phyloP scores from a whole-genome alignment of 2,888 invertebrate genomes.

The Magallana nippona region DNA sequence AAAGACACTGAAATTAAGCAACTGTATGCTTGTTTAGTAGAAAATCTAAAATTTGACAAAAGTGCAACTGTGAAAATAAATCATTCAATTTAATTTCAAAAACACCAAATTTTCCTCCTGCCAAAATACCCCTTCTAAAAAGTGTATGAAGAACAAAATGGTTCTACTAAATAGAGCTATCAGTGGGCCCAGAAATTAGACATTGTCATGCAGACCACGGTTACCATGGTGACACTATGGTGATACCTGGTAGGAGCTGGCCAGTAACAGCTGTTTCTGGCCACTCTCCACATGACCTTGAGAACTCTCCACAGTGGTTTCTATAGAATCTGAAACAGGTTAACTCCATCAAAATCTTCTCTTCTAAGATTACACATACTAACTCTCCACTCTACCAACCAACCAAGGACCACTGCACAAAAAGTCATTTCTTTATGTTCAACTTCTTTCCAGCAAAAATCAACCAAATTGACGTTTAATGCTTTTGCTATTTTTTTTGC shows the following conservation, averaged over 20 bases:
- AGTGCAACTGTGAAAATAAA: neutral
- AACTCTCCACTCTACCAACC: neutral
- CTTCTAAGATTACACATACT: too few species aligned
- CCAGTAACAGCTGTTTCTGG: constrained; percentile 80
- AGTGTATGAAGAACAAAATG: neutral
- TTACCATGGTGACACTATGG: constrained; percentile 29
- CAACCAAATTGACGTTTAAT: neutral
- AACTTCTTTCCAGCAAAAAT: neutral
- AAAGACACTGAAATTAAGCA: too few species aligned
- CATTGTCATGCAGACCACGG: constrained; percentile 44
- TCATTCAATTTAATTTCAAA: neutral
- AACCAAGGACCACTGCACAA: too few species aligned
- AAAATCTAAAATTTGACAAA: too few species aligned
- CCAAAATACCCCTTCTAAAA: too few species aligned
- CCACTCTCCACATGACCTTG: constrained; percentile 87
- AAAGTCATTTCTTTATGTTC: too few species aligned
- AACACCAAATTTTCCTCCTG: too few species aligned
- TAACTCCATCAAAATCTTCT: neutral
- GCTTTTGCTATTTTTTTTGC: neutral
- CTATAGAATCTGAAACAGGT: constrained; percentile 85
- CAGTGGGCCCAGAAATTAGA: neutral
- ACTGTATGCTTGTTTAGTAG: too few species aligned
- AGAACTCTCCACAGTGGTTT: constrained; percentile 94
- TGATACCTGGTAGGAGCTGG: constrained; percentile 84
- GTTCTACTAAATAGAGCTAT: neutral